Percentiles rank a stretch among this genome's conserved stretches.
phyloP scores from a whole-genome alignment of 2,888 invertebrate species.

The Rhingia campestris region DNA sequence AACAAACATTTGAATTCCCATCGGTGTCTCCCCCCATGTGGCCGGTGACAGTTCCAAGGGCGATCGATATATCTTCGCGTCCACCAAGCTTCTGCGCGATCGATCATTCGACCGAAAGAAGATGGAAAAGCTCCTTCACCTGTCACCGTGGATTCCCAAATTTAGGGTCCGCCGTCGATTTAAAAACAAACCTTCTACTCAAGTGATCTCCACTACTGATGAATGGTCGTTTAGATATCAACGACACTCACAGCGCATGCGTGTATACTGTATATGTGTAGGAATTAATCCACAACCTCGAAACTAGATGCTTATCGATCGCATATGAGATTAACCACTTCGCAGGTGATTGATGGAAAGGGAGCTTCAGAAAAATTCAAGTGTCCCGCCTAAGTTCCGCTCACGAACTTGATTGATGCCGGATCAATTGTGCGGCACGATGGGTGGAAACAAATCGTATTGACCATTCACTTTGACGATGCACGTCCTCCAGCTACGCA shows the following conservation, averaged over 20 bases:
- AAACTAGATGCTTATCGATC: slow-evolving; percentile 58
- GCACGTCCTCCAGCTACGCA: slow-evolving; percentile 68
- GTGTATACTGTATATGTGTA: slow-evolving; percentile 17
- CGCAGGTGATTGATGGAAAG: slow-evolving; percentile 62
- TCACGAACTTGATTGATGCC: slow-evolving; percentile 65
- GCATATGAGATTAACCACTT: slow-evolving; percentile 62
- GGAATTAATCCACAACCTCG: slow-evolving; percentile 59
- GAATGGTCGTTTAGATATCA: slow-evolving; percentile 65
- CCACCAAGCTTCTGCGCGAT: slow-evolving; percentile 64
- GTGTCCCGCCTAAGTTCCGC: slow-evolving; percentile 42
- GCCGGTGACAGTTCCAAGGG: slow-evolving; percentile 61
- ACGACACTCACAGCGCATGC: slow-evolving; percentile 50
- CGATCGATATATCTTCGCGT: slow-evolving; percentile 61
- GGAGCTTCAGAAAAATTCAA: slow-evolving; percentile 49
- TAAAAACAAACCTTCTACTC: slow-evolving; percentile 50
- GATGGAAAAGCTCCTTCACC: slow-evolving; percentile 65
- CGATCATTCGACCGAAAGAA: slow-evolving; percentile 51
- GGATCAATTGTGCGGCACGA: slow-evolving; percentile 52
- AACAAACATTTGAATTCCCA: slow-evolving; percentile 54
- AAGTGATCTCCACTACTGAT: slow-evolving; percentile 56
- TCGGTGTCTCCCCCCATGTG: slow-evolving; percentile 16
- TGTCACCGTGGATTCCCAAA: slow-evolving; percentile 62
- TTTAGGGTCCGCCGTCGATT: slow-evolving; percentile 8
- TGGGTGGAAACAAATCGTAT: slow-evolving; percentile 66
- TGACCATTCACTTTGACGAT: slow-evolving; percentile 60